A percentile compares a stretch with the other conserved stretches of the same genome.
These are phyloP conservation scores for Contarinia nasturtii DNA, from an alignment of 1,140 invertebrate species.

Conservation along the genomic window DNA sequence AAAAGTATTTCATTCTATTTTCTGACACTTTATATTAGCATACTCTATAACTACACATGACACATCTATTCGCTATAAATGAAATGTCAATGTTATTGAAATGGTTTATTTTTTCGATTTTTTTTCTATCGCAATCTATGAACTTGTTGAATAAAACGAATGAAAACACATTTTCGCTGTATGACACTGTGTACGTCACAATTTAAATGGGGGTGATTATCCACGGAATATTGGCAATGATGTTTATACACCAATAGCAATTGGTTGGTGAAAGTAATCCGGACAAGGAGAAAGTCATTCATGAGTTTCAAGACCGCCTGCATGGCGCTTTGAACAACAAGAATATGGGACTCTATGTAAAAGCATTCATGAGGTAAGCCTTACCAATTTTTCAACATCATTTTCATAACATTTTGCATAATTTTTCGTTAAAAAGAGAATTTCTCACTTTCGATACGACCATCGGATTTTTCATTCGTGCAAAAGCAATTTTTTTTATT, in stretches of 20 bases:
- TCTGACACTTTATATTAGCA: too few relatives aligned
- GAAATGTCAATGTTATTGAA: background rate
- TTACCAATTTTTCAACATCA: background rate
- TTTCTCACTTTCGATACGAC: too few relatives aligned
- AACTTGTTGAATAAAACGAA: constrained; percentile 9
- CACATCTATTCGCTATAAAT: too few relatives aligned
- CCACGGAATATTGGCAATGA: background rate
- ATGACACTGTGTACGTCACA: constrained; percentile 19
- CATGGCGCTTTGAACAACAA: constrained; percentile 63
- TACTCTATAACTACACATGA: too few relatives aligned
- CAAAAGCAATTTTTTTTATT: too few relatives aligned
- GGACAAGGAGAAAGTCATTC: constrained; percentile 55
- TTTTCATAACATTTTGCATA: background rate
- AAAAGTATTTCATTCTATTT: too few relatives aligned
- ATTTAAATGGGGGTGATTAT: background rate
- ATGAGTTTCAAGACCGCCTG: constrained; percentile 58
- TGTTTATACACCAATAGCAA: constrained; percentile 11
- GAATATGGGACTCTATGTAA: constrained; percentile 67
- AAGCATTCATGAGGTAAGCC: constrained; percentile 57
- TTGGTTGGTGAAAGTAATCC: constrained; percentile 24
- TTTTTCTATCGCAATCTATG: constrained; percentile 3
- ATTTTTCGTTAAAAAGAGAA: too few relatives aligned
- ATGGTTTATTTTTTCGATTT: background rate
- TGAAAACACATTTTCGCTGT: constrained; percentile 34
- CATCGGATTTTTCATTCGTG: too few relatives aligned